Evolutionary conservation across 2,888 invertebrate genomes (phyloP).

Genomic region (Aproaerema taeniolella): DNA sequence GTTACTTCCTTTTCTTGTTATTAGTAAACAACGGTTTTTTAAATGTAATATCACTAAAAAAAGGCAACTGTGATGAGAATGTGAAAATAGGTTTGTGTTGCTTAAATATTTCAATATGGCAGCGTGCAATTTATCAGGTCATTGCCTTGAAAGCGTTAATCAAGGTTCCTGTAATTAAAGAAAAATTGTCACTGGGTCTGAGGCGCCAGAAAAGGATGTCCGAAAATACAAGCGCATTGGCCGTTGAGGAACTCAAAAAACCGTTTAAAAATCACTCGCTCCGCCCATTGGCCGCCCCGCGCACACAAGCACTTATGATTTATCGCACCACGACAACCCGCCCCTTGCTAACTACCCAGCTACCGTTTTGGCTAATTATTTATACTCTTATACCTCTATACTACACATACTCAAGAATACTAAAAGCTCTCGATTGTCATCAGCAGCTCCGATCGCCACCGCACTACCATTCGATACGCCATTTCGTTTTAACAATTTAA

Average conservation of each 20-base stretch:
- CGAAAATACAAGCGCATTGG: slow-evolving; percentile 67
- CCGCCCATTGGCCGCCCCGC: slow-evolving; percentile 70
- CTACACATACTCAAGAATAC: slow-evolving; percentile 51
- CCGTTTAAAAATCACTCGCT: slow-evolving; percentile 74
- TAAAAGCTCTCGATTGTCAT: slow-evolving; percentile 53
- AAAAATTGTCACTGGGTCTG: slow-evolving; percentile 67
- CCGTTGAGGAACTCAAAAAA: slow-evolving; percentile 67
- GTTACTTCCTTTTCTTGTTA: too few relatives aligned
- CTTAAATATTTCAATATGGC: too few relatives aligned
- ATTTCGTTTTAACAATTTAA: slow-evolving; percentile 45
- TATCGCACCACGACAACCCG: slow-evolving; percentile 71
- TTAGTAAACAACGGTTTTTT: too few relatives aligned
- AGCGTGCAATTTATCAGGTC: too few relatives aligned
- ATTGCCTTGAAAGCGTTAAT: too few relatives aligned
- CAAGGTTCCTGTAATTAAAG: slow-evolving; percentile 70
- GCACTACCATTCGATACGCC: slow-evolving; percentile 49
- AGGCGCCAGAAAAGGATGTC: slow-evolving; percentile 66
- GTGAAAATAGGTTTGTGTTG: too few relatives aligned
- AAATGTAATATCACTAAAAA: too few relatives aligned
- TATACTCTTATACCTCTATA: slow-evolving; percentile 27
- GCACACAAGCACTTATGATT: slow-evolving; percentile 72
- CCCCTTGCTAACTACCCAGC: slow-evolving; percentile 68
- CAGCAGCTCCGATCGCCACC: slow-evolving; percentile 38
- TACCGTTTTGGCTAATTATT: slow-evolving; percentile 68
- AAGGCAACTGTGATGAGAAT: too few relatives aligned